Conservation (phyloP, 2,113 vertebrate species). For the Ophiodon elongatus region DNA sequence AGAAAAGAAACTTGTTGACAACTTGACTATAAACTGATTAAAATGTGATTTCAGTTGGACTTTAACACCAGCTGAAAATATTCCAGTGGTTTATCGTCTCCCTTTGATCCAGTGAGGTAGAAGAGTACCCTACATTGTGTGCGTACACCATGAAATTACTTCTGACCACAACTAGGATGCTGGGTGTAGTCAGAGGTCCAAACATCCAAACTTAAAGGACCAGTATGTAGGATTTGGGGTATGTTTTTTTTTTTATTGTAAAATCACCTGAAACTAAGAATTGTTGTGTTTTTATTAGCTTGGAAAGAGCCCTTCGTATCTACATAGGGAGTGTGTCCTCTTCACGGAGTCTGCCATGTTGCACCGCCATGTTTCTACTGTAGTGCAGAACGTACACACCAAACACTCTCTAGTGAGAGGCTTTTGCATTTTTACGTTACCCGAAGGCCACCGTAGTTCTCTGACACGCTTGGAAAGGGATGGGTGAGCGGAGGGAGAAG, state of each 20-base stretch:
- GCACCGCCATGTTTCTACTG: too few species aligned
- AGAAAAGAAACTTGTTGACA: not conserved
- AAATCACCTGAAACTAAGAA: too few species aligned
- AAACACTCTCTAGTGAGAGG: too few species aligned
- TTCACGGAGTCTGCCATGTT: too few species aligned
- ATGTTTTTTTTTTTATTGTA: too few species aligned
- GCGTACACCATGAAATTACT: not conserved
- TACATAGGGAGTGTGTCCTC: not conserved
- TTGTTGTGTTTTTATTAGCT: too few species aligned
- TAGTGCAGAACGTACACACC: too few species aligned
- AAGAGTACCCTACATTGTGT: not conserved
- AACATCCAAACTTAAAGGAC: not conserved
- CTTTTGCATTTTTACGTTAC: too few species aligned
- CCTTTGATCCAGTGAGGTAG: not conserved
- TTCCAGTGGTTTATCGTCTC: not conserved
- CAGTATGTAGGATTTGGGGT: not conserved
- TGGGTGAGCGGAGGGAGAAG: too few species aligned
- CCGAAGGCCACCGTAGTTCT: too few species aligned
- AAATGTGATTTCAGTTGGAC: not conserved
- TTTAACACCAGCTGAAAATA: not conserved
- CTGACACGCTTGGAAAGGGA: too few species aligned
- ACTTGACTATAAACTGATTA: too few species aligned
- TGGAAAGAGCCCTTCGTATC: not conserved
- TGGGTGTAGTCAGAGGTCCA: not conserved
- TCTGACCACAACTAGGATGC: not conserved